Conservation (phyloP, 2,113 vertebrate genomes). For the Ibidorhyncha struthersii region DNA sequence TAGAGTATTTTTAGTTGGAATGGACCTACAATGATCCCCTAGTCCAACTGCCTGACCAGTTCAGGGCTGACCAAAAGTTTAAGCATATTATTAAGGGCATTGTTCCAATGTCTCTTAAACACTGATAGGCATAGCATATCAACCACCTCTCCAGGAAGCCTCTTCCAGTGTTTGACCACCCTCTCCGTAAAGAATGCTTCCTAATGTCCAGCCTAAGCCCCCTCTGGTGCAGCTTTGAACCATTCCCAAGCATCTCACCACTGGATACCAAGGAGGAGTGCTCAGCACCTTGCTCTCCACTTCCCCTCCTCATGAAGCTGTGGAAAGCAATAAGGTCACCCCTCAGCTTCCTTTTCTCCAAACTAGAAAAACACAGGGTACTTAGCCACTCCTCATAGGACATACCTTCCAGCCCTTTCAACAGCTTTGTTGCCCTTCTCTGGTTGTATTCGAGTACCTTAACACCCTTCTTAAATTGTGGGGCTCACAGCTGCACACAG, state of each 20-base stretch:
- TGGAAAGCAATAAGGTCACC: background rate
- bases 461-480: background rate
- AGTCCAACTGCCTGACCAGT: background rate
- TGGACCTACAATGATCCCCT: accelerated
- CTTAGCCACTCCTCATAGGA: background rate
- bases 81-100: background rate
- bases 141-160: background rate
- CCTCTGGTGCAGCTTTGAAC: too few relatives aligned
- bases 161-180: background rate
- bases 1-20: background rate
- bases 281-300: background rate
- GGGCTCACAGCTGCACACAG: background rate
- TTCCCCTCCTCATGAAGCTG: background rate
- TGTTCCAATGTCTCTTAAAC: background rate
- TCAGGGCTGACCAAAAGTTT: background rate
- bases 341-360: background rate
- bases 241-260: background rate
- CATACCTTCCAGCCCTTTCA: background rate
- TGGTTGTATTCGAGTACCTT: background rate
- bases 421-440: background rate
- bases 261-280: background rate
- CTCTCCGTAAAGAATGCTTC: background rate
- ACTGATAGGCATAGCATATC: too few relatives aligned
- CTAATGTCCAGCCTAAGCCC: background rate
- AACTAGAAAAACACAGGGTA: background rate